Conservation (phyloP, 2,113 vertebrate genomes). For the Herpailurus yagouaroundi region DNA sequence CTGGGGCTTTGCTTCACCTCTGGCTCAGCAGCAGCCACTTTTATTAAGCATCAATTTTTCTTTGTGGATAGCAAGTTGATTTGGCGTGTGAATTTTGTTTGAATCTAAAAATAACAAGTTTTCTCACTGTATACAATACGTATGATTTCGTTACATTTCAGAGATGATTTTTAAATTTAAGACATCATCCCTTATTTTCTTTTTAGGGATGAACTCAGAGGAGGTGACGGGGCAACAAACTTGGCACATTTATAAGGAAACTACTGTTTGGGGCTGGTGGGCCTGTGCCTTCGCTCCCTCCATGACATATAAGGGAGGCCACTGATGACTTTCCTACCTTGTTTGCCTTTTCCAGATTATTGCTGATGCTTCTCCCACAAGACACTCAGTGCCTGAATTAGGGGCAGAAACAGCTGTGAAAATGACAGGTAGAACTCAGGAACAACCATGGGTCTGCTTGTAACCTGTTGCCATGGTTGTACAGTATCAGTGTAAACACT, state of each 20-base stretch:
- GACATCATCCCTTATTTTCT: neutral
- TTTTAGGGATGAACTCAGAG: neutral
- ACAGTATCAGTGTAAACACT: neutral
- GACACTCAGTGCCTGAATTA: neutral
- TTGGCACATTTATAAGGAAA: constrained; percentile 11
- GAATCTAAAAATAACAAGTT: neutral
- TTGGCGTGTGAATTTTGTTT: neutral
- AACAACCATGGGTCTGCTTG: neutral
- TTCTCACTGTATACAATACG: neutral
- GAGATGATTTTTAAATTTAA: neutral
- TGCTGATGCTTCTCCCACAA: neutral
- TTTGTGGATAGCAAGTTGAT: neutral
- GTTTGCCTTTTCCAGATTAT: neutral
- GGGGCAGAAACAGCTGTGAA: neutral
- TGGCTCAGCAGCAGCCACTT: neutral
- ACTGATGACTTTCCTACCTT: neutral
- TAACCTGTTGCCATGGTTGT: neutral
- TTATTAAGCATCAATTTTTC: neutral
- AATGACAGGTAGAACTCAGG: neutral
- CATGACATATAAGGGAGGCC: neutral
- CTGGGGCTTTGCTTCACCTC: neutral
- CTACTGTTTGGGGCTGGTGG: neutral
- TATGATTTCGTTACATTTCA: neutral
- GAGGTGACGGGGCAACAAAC: neutral
- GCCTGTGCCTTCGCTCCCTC: neutral